These are phyloP conservation scores for Drosophila eugracilis DNA, from an alignment of 1,140 invertebrate species.

Conservation along the genomic window DNA sequence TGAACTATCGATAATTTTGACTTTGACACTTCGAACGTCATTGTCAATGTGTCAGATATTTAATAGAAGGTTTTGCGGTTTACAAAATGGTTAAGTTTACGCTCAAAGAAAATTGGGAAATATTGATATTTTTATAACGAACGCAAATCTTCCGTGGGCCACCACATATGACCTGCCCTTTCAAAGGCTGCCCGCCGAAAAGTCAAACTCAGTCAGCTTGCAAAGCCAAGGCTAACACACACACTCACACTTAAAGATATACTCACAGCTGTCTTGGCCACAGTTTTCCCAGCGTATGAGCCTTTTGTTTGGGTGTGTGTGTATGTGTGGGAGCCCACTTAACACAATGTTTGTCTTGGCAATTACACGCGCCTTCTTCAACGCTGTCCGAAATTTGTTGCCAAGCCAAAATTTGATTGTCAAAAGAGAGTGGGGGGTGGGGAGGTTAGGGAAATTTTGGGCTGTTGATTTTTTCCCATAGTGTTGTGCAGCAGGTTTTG, in stretches of 20 bases:
- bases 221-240: constrained; percentile 27
- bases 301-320: constrained; percentile 41
- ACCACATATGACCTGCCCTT: not conserved
- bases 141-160: too few relatives aligned
- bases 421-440: constrained; percentile 4
- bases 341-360: constrained; percentile 64
- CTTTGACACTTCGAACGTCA: too few relatives aligned
- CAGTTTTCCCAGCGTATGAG: constrained; percentile 25
- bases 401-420: constrained; percentile 69
- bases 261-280: constrained; percentile 7
- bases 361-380: constrained; percentile 46
- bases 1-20: too few relatives aligned
- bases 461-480: not conserved
- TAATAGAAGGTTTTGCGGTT: too few relatives aligned
- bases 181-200: constrained; percentile 7
- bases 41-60: too few relatives aligned
- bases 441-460: not conserved
- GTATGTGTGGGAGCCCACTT: constrained; percentile 55
- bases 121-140: too few relatives aligned
- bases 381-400: constrained; percentile 55
- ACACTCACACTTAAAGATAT: not conserved
- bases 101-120: too few relatives aligned
- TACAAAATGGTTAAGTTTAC: too few relatives aligned
- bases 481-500: not conserved
- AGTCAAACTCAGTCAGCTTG: constrained; percentile 25